Evolutionary conservation across 2,113 vertebrate genomes (phyloP).

Genomic region (Crotalus horridus): DNA sequence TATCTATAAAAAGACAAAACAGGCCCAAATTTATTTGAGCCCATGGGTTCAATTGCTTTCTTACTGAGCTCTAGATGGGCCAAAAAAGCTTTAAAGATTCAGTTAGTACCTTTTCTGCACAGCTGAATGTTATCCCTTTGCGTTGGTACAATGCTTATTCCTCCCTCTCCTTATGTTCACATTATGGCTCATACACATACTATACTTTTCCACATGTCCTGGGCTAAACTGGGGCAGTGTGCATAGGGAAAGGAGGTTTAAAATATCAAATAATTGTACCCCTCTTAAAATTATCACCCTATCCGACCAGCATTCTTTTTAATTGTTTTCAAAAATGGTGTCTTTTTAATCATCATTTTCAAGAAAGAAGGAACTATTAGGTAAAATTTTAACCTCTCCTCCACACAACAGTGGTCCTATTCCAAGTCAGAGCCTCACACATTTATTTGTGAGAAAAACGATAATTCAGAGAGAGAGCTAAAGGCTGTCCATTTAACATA

Average conservation of each 20-base stretch:
- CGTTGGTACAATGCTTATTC: not conserved
- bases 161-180: not conserved
- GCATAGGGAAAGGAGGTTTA: not conserved
- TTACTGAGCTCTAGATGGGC: slow-evolving; percentile 11
- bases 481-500: not conserved
- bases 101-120: slow-evolving; percentile 6
- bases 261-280: not conserved
- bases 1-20: slow-evolving; percentile 12
- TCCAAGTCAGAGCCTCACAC: not conserved
- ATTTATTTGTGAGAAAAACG: not conserved
- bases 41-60: slow-evolving; percentile 4
- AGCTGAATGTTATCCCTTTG: slow-evolving; percentile 2
- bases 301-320: not conserved
- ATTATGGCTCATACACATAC: not conserved
- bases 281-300: not conserved
- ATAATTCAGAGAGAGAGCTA: not conserved
- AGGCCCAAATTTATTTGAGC: not conserved
- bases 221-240: too few species aligned
- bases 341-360: not conserved
- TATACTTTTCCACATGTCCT: not conserved
- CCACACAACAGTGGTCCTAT: not conserved
- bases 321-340: not conserved
- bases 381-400: not conserved
- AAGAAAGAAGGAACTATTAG: not conserved
- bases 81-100: not conserved